A percentile compares a stretch with the other conserved stretches of the same genome.
phyloP scores from a whole-genome alignment of 2,113 vertebrate species.

The Holacanthus passer region DNA sequence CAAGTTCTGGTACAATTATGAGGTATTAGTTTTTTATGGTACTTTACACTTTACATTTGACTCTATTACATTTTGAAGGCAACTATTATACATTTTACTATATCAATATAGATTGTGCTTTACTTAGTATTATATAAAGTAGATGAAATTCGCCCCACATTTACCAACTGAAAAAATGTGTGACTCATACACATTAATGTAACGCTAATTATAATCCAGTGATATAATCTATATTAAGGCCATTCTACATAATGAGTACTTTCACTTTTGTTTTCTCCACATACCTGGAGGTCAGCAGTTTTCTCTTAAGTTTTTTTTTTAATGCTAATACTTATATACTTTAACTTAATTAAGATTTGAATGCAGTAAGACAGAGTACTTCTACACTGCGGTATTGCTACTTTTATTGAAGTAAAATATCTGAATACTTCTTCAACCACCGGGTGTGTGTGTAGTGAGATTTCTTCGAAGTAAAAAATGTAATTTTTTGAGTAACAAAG shows the following conservation, averaged over 20 bases:
- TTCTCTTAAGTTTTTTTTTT: no score
- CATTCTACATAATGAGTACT: no score
- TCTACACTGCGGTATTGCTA: not conserved
- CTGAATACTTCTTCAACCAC: not conserved
- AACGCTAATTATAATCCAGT: no score
- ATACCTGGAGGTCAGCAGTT: no score
- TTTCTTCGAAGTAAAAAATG: not conserved
- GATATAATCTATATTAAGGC: not conserved
- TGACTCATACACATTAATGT: not conserved
- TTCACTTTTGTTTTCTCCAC: not conserved
- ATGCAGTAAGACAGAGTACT: not conserved
- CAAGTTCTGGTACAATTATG: not conserved
- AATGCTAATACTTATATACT: not conserved
- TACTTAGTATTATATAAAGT: no score
- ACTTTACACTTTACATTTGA: no score
- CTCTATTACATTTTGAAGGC: not conserved
- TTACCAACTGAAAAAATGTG: not conserved
- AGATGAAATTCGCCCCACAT: not conserved
- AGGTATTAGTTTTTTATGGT: not conserved
- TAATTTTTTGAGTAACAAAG: not conserved
- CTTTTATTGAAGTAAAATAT: not conserved
- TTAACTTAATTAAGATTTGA: no score
- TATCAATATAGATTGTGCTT: not conserved
- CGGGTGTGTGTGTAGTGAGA: no score
- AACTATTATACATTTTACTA: no score